These are phyloP conservation scores for Lophochroa leadbeateri DNA, from an alignment of 2,113 vertebrate genomes.

Conservation along the genomic window DNA sequence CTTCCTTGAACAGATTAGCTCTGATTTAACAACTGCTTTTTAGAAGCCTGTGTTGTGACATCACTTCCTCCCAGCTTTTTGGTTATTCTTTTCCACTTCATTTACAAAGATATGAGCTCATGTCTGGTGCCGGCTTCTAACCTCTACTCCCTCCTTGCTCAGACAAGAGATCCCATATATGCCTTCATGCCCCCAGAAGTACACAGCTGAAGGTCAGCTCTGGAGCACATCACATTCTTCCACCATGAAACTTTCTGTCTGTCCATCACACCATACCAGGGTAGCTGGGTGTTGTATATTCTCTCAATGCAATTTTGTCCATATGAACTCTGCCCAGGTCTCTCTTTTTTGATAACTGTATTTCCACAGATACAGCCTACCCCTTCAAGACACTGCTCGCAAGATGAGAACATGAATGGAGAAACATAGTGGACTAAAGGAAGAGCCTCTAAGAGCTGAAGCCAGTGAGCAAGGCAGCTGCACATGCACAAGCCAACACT, in stretches of 20 bases:
- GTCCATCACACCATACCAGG: neutral
- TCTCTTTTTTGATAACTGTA: neutral
- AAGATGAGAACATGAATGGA: neutral
- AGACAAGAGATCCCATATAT: neutral
- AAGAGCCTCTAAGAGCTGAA: neutral
- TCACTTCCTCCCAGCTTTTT: neutral
- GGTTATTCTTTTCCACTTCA: neutral
- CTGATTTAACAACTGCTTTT: neutral
- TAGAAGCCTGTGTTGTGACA: neutral
- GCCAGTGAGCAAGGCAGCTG: neutral
- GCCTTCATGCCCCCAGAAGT: accelerated
- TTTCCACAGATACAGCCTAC: neutral
- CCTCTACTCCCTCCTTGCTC: neutral
- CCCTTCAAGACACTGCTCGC: neutral
- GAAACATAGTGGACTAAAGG: neutral
- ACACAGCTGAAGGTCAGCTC: neutral
- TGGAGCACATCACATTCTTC: neutral
- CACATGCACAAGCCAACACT: neutral
- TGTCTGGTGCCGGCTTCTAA: neutral
- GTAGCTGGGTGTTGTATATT: neutral
- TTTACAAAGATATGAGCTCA: neutral
- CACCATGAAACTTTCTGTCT: neutral
- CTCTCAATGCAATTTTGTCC: neutral
- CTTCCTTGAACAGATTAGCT: neutral
- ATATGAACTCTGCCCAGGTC: neutral